Conservation (phyloP, 1,140 invertebrate genomes). For the Macrosteles quadrilineatus region DNA sequence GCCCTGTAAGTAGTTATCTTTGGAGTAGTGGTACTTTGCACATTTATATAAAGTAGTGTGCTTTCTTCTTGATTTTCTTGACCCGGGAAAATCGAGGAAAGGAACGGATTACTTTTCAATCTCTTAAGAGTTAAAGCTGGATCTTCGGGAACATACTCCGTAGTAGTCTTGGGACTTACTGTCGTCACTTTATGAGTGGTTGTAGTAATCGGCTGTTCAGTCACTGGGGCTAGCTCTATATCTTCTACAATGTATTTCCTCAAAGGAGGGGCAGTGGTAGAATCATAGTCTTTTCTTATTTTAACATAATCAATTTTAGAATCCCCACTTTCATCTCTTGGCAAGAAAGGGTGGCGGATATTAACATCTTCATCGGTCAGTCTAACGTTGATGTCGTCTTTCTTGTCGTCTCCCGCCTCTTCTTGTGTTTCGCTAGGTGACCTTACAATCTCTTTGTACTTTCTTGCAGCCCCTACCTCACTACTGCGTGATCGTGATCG, state of each 20-base stretch:
- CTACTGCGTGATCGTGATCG: neutral
- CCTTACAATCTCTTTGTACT: slow-evolving; percentile 11
- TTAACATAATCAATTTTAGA: slow-evolving; percentile 9
- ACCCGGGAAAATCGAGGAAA: neutral
- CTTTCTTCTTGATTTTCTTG: neutral
- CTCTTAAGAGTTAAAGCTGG: neutral
- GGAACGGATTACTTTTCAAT: neutral
- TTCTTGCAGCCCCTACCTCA: neutral
- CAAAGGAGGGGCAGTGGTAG: neutral
- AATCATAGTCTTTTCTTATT: slow-evolving; percentile 1
- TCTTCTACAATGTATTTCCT: neutral
- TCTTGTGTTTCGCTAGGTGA: neutral
- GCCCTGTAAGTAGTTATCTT: slow-evolving; percentile 4
- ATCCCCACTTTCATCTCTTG: slow-evolving; percentile 20
- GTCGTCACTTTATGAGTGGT: neutral
- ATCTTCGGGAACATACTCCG: slow-evolving; percentile 9
- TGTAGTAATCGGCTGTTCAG: slow-evolving; percentile 8
- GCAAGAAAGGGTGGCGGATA: slow-evolving; percentile 32
- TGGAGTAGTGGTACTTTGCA: neutral
- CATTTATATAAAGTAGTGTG: neutral
- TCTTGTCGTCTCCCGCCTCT: neutral
- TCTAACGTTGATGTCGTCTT: neutral
- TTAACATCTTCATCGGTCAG: slow-evolving; percentile 4
- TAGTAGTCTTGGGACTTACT: neutral
- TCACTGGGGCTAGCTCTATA: neutral